These are phyloP conservation scores for Mechanitis mazaeus DNA, from an alignment of 2,888 invertebrate genomes.

Conservation along the genomic window DNA sequence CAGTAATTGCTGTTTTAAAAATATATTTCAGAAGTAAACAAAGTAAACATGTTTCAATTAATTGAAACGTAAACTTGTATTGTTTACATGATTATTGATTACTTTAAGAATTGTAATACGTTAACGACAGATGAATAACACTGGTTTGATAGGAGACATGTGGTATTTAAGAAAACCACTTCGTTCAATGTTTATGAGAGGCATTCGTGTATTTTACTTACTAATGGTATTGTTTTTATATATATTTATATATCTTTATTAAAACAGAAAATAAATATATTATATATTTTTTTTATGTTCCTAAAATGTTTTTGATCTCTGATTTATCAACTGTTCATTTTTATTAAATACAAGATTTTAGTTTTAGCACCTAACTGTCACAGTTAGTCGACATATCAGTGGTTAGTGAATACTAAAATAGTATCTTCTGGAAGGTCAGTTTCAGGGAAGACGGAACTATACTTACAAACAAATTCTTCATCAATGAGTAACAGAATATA, in stretches of 20 bases:
- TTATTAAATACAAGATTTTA: too few relatives aligned
- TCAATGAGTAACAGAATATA: constrained; percentile 17
- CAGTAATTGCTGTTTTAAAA: too few relatives aligned
- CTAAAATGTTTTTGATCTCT: too few relatives aligned
- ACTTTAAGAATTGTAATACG: constrained; percentile 23
- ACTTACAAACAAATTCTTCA: constrained; percentile 21
- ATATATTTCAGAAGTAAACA: too few relatives aligned
- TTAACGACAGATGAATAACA: constrained; percentile 23
- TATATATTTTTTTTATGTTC: too few relatives aligned
- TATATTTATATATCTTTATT: too few relatives aligned
- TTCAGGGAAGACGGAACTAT: constrained; percentile 18
- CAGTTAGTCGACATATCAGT: constrained; percentile 6
- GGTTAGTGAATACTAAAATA: constrained; percentile 8
- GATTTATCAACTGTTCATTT: too few relatives aligned
- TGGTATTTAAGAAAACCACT: background rate
- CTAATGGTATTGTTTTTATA: too few relatives aligned
- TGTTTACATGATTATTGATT: constrained; percentile 18
- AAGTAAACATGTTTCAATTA: constrained; percentile 7
- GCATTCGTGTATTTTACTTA: too few relatives aligned
- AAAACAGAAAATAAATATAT: too few relatives aligned
- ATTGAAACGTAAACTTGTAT: constrained; percentile 24
- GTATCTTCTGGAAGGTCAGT: constrained; percentile 9
- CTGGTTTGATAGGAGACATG: constrained; percentile 8
- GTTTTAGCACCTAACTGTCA: too few relatives aligned
- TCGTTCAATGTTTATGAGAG: too few relatives aligned